These are phyloP conservation scores for Daboia siamensis DNA, from an alignment of 2,113 vertebrate species.

Conservation along the genomic window DNA sequence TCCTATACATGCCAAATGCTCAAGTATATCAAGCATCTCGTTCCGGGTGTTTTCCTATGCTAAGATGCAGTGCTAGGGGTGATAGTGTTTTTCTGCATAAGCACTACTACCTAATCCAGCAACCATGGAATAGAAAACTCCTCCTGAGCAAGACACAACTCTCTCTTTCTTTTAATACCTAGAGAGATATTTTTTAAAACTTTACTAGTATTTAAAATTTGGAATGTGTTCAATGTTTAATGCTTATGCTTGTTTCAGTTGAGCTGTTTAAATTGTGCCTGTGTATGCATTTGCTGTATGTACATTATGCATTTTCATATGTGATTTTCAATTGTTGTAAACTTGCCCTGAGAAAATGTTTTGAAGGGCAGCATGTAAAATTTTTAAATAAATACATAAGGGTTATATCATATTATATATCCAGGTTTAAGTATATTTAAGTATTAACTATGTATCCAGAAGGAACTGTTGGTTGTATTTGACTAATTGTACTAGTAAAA, in stretches of 20 bases:
- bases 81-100: background rate
- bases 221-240: background rate
- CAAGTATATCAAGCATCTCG: background rate
- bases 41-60: background rate
- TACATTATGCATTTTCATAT: background rate
- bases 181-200: background rate
- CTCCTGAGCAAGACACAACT: background rate
- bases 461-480: background rate
- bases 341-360: background rate
- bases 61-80: background rate
- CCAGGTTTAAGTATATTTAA: background rate
- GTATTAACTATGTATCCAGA: background rate
- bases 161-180: background rate
- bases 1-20: background rate
- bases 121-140: background rate
- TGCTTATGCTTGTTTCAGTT: background rate
- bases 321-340: background rate
- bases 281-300: background rate
- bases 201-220: background rate
- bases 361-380: background rate
- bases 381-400: background rate
- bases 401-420: background rate
- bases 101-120: background rate
- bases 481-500: background rate
- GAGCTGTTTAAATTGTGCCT: background rate